Evolutionary conservation across 2,113 vertebrate genomes (phyloP), one percentile per base, ranked within the genome.

Genomic region (Acrocephalus arundinaceus): DNA sequence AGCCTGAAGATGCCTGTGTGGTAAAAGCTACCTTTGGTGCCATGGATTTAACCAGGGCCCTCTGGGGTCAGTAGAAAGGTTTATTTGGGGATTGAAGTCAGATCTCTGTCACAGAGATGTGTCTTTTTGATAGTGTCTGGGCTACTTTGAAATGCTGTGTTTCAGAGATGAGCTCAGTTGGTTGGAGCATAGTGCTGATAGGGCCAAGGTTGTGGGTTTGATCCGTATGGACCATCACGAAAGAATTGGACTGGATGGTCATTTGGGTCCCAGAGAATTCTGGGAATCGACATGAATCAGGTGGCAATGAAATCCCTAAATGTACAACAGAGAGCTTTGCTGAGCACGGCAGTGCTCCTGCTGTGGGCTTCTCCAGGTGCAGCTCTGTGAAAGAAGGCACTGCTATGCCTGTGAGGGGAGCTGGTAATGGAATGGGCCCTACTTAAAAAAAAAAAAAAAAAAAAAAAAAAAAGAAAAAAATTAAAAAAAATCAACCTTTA

Each of bases 341-440:
- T 59, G 72, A 39, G 71, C 4, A 2, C 1, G 7, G 31, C 28
- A 21, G 72, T 7, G 6, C 54, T 24, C 25, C 45, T 25, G 22
- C 43, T 59, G 45, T 1, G 10, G 72, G 48, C 31, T 89, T 4
- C 23, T 39, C 9, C 2, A 6, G 20, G 20, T 48, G 41, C 77
- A 63, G 39, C 31, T 41, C 35, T 58, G 22, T 10, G 8, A 15
- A 33, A 51, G 8, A 16, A 46, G 33, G 43, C 8, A 3, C 14
- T 28, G 43, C 49, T 1, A 0, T 9, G 27, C 14, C 54, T 39
- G 13, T 0, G 1, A 33, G 63, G 13, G 28, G 7, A 48, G 28
- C 63, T 81, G 43, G 13, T 17, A 14, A 27, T 48, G n/a, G 52
- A 49, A 2, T 48, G 28, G 35, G 30, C 33, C 11, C 39, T 77